Evolutionary conservation across 2,113 vertebrate species (phyloP), one percentile per base, ranked within the genome.

Genomic region (Etia nguti): DNA sequence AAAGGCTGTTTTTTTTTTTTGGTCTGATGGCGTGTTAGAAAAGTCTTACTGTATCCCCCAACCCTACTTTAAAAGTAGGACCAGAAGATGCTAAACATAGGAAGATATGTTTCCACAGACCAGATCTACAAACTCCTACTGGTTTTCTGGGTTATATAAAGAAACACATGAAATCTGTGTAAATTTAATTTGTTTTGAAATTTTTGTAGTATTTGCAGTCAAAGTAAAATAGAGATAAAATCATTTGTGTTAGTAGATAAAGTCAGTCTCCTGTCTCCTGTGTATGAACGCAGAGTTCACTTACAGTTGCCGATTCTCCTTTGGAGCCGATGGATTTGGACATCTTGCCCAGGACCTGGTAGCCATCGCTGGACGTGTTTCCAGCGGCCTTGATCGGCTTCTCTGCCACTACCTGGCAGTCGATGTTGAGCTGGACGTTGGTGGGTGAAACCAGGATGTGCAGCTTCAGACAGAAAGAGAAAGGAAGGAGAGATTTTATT

Each of bases 261-360:
- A 4, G 2, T 65, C 41, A 20, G 68, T 56, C n/a, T 80, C 79
- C 54, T 38, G 29, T 55, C 36, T n/a, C n/a, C n/a, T n/a, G n/a
- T 22, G 48, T 55, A 50, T 54, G 20, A 34, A 54, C 20, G 20
- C 50, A 34, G 41, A 46, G 83, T 2, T 43, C 50, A 90, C 98
- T 98, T 95, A 99, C 99, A 20, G 98, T 96, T n/a, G 98, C 98
- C 10, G 98, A 98, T 16, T 98, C 96, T 1, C 97, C 97, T 93
- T 96, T 97, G 59, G 96, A 92, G 8, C 96, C 96, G 22, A 92
- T 90, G 50, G 96, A 94, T 92, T 97, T 97, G 92, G 97, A 94
- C 91, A 98, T 96, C 90, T 98, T 99, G 50, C 99, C 99, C 89
- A 99, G 97, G 50, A 98, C 97, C 96, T 99, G 98, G 94, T 97